These are phyloP conservation scores for Cataglyphis albicans DNA, from an alignment of 2,888 invertebrate genomes.

Conservation along the genomic window DNA sequence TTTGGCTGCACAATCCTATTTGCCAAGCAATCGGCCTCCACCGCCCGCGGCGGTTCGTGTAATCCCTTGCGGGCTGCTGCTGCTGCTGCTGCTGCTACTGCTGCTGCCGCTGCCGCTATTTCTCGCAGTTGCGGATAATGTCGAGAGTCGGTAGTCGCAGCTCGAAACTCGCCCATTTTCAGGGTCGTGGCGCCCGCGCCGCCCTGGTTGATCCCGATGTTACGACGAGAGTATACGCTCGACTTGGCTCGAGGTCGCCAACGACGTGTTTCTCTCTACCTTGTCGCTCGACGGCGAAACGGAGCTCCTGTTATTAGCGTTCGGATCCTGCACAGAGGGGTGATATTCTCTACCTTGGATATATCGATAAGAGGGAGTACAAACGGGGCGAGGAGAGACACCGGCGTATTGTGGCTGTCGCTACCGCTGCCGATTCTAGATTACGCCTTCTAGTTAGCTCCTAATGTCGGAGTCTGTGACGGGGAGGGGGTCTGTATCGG, in stretches of 20 bases:
- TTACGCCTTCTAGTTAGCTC: slow-evolving; percentile 52
- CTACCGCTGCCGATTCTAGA: slow-evolving; percentile 37
- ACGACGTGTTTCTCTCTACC: neutral
- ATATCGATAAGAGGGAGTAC: slow-evolving; percentile 14
- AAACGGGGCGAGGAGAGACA: slow-evolving; percentile 4
- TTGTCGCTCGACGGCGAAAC: slow-evolving; percentile 12
- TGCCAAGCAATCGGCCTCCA: slow-evolving; percentile 79
- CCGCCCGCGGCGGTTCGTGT: slow-evolving; percentile 70
- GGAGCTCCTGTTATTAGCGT: slow-evolving; percentile 3
- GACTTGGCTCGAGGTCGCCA: neutral
- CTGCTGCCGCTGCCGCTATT: neutral
- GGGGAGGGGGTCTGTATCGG: slow-evolving; percentile 25
- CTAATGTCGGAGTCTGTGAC: slow-evolving; percentile 50
- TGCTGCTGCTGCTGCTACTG: neutral
- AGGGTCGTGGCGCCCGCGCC: slow-evolving; percentile 62
- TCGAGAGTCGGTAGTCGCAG: slow-evolving; percentile 67
- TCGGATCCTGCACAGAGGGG: slow-evolving; percentile 6
- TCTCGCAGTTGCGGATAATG: slow-evolving; percentile 66
- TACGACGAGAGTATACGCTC: slow-evolving; percentile 5
- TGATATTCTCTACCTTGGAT: neutral
- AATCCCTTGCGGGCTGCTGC: slow-evolving; percentile 64
- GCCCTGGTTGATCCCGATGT: neutral
- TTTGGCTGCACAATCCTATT: slow-evolving; percentile 80
- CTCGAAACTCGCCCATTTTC: slow-evolving; percentile 71
- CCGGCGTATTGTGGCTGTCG: neutral